Conservation (phyloP, 64 coral and sea anemone genomes). For the Dendrophyllia cribrosa region DNA sequence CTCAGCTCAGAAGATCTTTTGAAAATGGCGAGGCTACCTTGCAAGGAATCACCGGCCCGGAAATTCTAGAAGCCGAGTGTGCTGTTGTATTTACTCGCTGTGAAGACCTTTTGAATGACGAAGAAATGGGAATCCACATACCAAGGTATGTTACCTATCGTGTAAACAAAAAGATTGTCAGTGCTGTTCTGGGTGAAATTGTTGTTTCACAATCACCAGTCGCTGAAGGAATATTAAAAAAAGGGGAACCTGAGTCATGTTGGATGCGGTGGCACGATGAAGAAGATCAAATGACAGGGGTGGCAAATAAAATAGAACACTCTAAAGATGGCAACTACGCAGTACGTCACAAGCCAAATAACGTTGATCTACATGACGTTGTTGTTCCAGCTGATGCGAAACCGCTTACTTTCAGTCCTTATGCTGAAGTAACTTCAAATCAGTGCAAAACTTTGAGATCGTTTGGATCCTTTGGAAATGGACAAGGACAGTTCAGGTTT, state of each 20-base stretch:
- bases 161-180: neutral
- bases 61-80: neutral
- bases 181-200: neutral
- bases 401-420: too few relatives aligned
- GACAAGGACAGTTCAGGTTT: neutral
- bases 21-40: neutral
- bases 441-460: neutral
- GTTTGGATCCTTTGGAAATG: neutral
- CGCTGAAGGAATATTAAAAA: too few relatives aligned
- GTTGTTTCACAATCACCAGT: neutral
- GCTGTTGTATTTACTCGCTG: neutral
- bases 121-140: neutral
- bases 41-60: neutral
- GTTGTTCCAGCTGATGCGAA: too few relatives aligned
- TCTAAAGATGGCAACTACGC: too few relatives aligned
- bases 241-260: too few relatives aligned
- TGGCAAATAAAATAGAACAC: too few relatives aligned
- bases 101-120: neutral
- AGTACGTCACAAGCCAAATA: too few relatives aligned
- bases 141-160: neutral
- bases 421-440: slow-evolving; percentile 31
- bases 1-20: neutral
- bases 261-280: too few relatives aligned
- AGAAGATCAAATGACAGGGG: too few relatives aligned
- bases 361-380: too few relatives aligned